Evolutionary conservation across 2,797 vertebrate genomes (phyloP), one percentile per base, ranked within the genome.

Genomic region (Urocyon cinereoargenteus): DNA sequence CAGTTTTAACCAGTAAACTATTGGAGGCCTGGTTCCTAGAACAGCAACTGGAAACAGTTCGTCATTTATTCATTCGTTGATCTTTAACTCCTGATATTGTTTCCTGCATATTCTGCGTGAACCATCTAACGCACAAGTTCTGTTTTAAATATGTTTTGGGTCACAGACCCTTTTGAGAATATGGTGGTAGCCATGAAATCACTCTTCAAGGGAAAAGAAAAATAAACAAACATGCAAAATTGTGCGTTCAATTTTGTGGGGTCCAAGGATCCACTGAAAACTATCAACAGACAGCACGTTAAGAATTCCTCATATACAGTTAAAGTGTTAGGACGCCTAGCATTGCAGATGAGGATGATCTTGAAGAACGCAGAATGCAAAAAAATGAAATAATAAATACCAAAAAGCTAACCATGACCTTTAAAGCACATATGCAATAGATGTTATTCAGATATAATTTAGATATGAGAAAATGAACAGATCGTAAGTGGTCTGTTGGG

Each of bases 1-100:
- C 91, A 62, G 40, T 93, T 97, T 84, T 86, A 97, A 97, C 89
- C 77, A 95, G 14, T 51, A 93, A 88, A 86, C 51, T 57, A 70
- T 68, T 57, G 70, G 40, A 82, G 4, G 11, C 28, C 70, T 83
- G 18, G 61, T 72, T 87, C 68, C 82, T 91, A 94, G 62, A 96
- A 90, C 36, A 21, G 53, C 55, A 55, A 34, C 89, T 79, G 75
- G 45, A 91, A 83, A 92, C 18, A 81, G 45, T 73, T 59, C 84
- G 61, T 91, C 40, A 90, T 73, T 96, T 84, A 90, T 55, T 94
- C 64, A 79, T 90, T 92, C 88, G 78, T 62, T 92, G 31, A 49
- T 90, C 59, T 64, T 93, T 93, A 91, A 81, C 45, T 66, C 55
- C 66, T 53, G 57, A 87, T 84, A 85, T 6, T 26, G n/a, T 34